phyloP scores from a whole-genome alignment of 2,888 invertebrate species.

The Saturnia pavonia region DNA sequence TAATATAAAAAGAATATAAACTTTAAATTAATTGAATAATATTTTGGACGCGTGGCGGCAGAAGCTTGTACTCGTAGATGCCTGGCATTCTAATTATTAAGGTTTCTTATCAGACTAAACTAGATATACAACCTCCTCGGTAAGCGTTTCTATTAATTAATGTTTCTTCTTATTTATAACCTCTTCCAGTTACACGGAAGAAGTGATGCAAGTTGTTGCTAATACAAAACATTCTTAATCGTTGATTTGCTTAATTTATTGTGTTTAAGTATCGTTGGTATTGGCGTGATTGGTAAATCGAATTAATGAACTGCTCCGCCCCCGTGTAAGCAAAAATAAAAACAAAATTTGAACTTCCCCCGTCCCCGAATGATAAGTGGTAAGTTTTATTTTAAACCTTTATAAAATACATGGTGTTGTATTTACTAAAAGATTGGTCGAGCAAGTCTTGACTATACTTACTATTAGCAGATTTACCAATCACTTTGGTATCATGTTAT shows the following conservation, averaged over 20 bases:
- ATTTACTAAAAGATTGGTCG: too few relatives aligned
- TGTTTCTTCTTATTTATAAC: background rate
- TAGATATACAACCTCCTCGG: background rate
- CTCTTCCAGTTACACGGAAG: background rate
- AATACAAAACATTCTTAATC: background rate
- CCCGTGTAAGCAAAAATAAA: too few relatives aligned
- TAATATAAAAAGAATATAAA: too few relatives aligned
- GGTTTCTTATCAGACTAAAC: too few relatives aligned
- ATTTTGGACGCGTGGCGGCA: background rate
- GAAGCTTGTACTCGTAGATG: too few relatives aligned
- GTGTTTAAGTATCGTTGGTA: background rate
- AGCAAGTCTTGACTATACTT: too few relatives aligned
- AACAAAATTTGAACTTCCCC: too few relatives aligned
- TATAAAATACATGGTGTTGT: too few relatives aligned
- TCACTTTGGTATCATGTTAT: background rate
- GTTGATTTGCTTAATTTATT: background rate
- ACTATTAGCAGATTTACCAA: background rate
- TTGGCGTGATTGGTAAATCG: background rate
- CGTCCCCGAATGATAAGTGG: too few relatives aligned
- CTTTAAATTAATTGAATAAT: too few relatives aligned
- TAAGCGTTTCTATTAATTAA: background rate
- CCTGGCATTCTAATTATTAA: too few relatives aligned
- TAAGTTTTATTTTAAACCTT: too few relatives aligned
- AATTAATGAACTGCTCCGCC: background rate
- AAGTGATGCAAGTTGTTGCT: background rate